These are phyloP conservation scores for Hemibagrus wyckioides DNA, from an alignment of 2,113 vertebrate species.

Conservation along the genomic window DNA sequence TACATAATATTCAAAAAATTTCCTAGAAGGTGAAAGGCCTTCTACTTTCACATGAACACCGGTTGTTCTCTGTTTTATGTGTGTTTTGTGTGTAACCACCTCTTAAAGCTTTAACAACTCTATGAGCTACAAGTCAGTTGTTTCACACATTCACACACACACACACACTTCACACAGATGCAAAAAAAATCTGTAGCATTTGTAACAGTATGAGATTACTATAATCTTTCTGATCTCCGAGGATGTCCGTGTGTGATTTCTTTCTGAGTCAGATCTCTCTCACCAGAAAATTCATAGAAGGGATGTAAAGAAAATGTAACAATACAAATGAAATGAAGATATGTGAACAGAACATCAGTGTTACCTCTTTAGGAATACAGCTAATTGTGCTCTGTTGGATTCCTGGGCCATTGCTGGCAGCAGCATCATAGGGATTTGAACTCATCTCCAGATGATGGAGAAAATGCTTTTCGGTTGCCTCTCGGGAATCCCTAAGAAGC, in stretches of 20 bases:
- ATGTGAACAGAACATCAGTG: background rate
- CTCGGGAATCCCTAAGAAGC: background rate
- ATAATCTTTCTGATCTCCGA: background rate
- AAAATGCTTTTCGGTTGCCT: background rate
- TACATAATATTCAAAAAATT: background rate
- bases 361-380: background rate
- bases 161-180: background rate
- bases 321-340: background rate
- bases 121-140: background rate
- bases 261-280: background rate
- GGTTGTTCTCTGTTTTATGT: background rate
- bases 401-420: background rate
- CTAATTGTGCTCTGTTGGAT: too few relatives aligned
- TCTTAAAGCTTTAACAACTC: background rate
- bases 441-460: background rate
- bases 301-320: background rate
- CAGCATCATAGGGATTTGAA: background rate
- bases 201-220: background rate
- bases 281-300: background rate
- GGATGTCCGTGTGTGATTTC: background rate
- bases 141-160: background rate
- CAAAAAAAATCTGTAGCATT: background rate
- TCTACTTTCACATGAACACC: background rate
- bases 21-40: background rate
- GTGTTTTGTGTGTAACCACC: background rate